These are phyloP conservation scores for Alexandromys fortis DNA, from an alignment of 2,113 vertebrate species.

Conservation along the genomic window DNA sequence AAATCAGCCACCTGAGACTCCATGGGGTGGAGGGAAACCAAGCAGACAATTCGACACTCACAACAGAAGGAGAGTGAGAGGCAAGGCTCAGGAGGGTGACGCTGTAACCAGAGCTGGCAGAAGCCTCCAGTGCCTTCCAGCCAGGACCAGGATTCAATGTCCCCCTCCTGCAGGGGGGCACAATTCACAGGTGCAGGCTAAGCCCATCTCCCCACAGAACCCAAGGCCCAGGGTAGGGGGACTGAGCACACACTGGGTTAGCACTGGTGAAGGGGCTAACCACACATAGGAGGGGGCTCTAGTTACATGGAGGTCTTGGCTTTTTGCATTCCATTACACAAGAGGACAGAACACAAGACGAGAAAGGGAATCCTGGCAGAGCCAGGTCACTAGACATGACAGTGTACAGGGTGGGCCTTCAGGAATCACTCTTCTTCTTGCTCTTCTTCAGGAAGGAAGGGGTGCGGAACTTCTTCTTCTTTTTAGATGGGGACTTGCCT, in stretches of 20 bases:
- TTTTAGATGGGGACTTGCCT: constrained; percentile 98
- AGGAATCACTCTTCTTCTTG: constrained; percentile 97
- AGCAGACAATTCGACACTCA: neutral
- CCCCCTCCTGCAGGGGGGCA: neutral
- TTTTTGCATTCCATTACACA: constrained; percentile 85
- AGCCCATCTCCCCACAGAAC: neutral
- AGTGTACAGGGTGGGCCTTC: constrained; percentile 83
- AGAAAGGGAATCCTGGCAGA: constrained; percentile 82
- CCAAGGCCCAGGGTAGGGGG: neutral
- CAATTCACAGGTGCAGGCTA: neutral
- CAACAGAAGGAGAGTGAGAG: neutral
- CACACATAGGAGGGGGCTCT: constrained; percentile 78
- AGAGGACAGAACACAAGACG: constrained; percentile 86
- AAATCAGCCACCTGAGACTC: constrained; percentile 56
- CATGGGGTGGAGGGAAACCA: constrained; percentile 24
- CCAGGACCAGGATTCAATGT: neutral
- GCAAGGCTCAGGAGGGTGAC: neutral
- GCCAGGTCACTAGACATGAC: constrained; percentile 73
- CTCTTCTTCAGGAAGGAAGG: constrained; percentile 99
- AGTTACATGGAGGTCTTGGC: constrained; percentile 72
- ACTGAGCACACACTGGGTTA: constrained; percentile 77
- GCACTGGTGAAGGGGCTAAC: constrained; percentile 80
- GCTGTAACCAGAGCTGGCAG: constrained; percentile 38
- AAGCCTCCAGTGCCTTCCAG: constrained; percentile 29
- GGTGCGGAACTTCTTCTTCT: constrained; percentile 99